Conservation (phyloP, 2,113 vertebrate species). For the Rhabdornis inornatus region DNA sequence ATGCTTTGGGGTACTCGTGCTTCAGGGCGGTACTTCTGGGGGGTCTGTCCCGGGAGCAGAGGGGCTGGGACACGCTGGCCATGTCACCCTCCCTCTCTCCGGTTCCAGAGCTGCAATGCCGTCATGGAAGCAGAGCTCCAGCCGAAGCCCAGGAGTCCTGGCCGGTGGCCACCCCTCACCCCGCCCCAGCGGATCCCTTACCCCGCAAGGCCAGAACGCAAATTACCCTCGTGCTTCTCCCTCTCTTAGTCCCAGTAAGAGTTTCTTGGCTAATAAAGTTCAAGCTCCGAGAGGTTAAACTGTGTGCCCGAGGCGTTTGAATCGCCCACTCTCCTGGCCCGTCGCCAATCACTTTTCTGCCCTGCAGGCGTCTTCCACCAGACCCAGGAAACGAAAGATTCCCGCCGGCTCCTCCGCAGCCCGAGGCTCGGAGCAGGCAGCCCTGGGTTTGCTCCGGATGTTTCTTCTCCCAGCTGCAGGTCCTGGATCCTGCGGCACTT, state of each 20-base stretch:
- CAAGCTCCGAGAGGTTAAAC: neutral
- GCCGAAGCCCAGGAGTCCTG: neutral
- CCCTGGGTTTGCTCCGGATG: neutral
- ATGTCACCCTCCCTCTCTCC: neutral
- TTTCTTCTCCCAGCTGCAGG: accelerated
- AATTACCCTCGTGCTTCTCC: constrained; percentile 20
- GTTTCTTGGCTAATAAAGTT: constrained; percentile 53
- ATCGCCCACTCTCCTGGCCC: neutral
- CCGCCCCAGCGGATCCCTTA: constrained; percentile 32
- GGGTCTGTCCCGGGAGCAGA: neutral
- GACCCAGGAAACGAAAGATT: neutral
- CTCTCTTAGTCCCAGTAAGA: neutral
- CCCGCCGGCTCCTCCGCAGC: neutral
- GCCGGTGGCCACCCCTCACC: neutral
- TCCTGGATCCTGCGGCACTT: accelerated
- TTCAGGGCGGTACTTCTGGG: accelerated
- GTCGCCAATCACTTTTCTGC: neutral
- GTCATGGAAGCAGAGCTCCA: neutral
- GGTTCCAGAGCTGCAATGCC: neutral
- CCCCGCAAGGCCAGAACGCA: neutral
- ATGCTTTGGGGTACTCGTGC: neutral
- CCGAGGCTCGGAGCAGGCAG: neutral
- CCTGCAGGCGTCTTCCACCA: neutral
- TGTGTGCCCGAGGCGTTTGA: neutral
- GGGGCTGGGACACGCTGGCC: neutral